Base-by-base conservation (phyloP, 2,888 invertebrate genomes). In the Ophioninae sp. region DNA sequence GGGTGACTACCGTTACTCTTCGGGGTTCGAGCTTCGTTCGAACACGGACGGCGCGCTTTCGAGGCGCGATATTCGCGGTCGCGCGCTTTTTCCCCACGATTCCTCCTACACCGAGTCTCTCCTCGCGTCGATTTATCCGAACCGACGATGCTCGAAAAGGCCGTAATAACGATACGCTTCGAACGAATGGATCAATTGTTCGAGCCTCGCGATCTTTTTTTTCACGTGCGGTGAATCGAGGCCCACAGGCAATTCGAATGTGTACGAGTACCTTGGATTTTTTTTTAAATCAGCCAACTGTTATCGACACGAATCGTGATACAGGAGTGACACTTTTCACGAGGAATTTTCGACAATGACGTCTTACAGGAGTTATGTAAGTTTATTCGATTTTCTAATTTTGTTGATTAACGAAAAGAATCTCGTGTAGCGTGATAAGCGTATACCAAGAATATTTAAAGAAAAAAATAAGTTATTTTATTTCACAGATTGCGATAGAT, bases 301-400 rank as follows among this genome's bases (percentile, higher is more conserved):
- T 30, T 23, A 65, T 37, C 59, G 63, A 78, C 37, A 30, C 23
- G 41, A 22, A 76, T 23, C 71, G 81, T 81, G 81, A 78, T 20
- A 75, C 78, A 63, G 64, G 44, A 22, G 76, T 82, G 84, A 76
- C 64, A 59, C 44, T 59, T 59, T 84, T 68, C 23, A 59, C 63
- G 63, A 44, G 64, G 82, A 76, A 82, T 84, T 83, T 85, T 65
- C 74, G 44, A 81, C 68, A 74, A 92, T 92, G 92, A 88, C 92
- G 44, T 91, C 92, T 81, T 92, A 91, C 86, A 91, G 91, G 86
- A 91, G 88, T 90, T 93, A 92, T 79, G 92, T 93, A 91, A 92
- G 92, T 92, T 86, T 78, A 20, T 61, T 81, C 69, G 30, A 39
- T 30, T 22, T 20, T 58, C 13, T 13, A 8, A 39, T 74, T 51